These are phyloP conservation scores for Drosophila virilis DNA, from an alignment of 1,140 invertebrate genomes.

Conservation along the genomic window DNA sequence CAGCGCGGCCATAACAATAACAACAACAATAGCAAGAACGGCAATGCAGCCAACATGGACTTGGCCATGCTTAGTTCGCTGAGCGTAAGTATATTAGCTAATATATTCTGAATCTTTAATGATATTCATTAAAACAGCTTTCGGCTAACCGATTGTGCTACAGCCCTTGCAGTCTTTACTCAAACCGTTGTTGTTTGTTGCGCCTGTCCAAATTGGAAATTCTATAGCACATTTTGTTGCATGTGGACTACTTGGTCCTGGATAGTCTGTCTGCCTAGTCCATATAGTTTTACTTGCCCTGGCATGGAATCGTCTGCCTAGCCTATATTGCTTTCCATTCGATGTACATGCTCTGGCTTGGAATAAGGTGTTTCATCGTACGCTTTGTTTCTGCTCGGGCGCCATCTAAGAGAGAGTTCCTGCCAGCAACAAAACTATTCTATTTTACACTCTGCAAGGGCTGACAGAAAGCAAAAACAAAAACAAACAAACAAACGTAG, in stretches of 20 bases:
- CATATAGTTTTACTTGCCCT: too few relatives aligned
- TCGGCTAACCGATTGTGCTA: neutral
- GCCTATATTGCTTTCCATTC: too few relatives aligned
- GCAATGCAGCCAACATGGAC: conserved; percentile 86
- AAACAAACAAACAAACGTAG: neutral
- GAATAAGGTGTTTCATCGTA: too few relatives aligned
- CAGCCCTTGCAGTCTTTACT: neutral
- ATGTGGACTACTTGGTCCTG: neutral
- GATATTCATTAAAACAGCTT: neutral
- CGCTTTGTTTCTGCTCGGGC: too few relatives aligned
- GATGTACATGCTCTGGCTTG: too few relatives aligned
- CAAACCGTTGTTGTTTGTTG: too few relatives aligned
- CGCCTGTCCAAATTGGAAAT: too few relatives aligned
- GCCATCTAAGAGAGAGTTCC: too few relatives aligned
- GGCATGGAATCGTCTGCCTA: too few relatives aligned
- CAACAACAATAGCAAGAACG: conserved; percentile 83
- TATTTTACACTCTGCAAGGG: neutral
- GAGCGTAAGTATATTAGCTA: conserved; percentile 88
- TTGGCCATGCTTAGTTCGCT: conserved; percentile 92
- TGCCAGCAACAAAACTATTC: too few relatives aligned
- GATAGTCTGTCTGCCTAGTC: too few relatives aligned
- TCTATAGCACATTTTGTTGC: too few relatives aligned
- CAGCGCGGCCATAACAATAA: conserved; percentile 70
- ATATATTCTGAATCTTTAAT: neutral
- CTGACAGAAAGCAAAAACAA: neutral